Evolutionary conservation across 2,797 vertebrate genomes (phyloP).

Genomic region (Tangara arthus): DNA sequence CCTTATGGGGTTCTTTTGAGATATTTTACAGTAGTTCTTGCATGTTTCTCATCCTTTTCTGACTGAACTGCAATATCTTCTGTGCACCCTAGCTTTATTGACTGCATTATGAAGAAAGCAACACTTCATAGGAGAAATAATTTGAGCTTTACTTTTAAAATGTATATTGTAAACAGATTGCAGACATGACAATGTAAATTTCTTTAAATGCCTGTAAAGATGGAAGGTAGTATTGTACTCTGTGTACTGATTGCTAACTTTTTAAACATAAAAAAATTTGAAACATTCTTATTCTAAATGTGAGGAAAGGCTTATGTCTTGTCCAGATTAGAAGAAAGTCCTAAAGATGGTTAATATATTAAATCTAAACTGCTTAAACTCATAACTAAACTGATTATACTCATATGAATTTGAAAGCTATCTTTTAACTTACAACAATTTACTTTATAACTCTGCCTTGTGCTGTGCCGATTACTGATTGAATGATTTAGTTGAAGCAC

Average conservation of each 20-base stretch:
- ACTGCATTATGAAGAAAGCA: not conserved
- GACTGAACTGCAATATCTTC: not conserved
- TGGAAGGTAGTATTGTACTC: not conserved
- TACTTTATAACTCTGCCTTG: not conserved
- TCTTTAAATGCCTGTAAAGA: not conserved
- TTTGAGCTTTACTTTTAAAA: not conserved
- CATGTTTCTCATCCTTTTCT: not conserved
- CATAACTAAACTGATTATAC: not conserved
- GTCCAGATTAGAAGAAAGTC: not conserved
- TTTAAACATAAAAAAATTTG: not conserved
- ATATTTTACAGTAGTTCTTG: not conserved
- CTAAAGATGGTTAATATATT: not conserved
- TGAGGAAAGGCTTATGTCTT: not conserved
- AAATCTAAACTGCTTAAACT: not conserved
- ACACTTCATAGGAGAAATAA: not conserved
- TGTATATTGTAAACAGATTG: not conserved
- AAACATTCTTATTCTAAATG: not conserved
- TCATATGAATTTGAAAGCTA: not conserved
- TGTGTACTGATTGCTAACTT: not conserved
- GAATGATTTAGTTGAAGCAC: not conserved
- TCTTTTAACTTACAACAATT: not conserved
- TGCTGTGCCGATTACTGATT: not conserved
- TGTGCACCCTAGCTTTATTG: not conserved
- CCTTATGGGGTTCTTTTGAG: not conserved
- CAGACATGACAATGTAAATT: not conserved